Base-by-base conservation (phyloP, 2,888 invertebrate species). In the Idaea aversata region DNA sequence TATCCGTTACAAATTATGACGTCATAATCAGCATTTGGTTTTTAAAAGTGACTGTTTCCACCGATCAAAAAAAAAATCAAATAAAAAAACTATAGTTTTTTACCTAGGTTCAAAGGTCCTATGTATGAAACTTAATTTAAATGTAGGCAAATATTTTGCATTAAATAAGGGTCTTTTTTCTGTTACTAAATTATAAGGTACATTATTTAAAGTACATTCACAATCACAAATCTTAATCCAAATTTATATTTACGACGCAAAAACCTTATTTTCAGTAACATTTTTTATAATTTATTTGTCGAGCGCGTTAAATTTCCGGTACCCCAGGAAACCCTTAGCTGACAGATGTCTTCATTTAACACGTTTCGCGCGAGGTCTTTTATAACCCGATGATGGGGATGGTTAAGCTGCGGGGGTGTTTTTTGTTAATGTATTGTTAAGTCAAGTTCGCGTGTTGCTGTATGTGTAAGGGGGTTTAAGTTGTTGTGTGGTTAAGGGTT, bases 301-400 rank as follows among this genome's bases (percentile, higher is more conserved):
- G 62, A 69, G 38, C 73, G 76, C 74, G 72, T 79, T 77, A 77
- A 81, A 82, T 82, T 80, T 82, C 82, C 81, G 80, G 77, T 60
- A 67, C 69, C 63, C 57, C 61, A 68, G 67, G 70, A 67, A 72
- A 69, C 70, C 70, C 61, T 71, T 70, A 70, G 65, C 64, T 78
- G 81, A 81, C 82, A 81, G 77, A 81, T 80, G 77, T 81, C 77
- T 81, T 81, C 77, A 79, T 80, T 77, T 76, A 70, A 65, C 65
- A 68, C 72, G 65, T 57, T 64, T 67, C 3, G 61, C 61, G 62
- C 63, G 67, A 64, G 74, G 71, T 73, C 74, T 75, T 72, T 72
- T 74, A 75, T 73, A 47, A 75, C 67, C 65, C 68, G 59, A 57
- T 63, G 61, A 70, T 71, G 66, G 59, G 65, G 61, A 61, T 47